Evolutionary conservation across 2,888 invertebrate species (phyloP).

Genomic region (Volucella inflata): DNA sequence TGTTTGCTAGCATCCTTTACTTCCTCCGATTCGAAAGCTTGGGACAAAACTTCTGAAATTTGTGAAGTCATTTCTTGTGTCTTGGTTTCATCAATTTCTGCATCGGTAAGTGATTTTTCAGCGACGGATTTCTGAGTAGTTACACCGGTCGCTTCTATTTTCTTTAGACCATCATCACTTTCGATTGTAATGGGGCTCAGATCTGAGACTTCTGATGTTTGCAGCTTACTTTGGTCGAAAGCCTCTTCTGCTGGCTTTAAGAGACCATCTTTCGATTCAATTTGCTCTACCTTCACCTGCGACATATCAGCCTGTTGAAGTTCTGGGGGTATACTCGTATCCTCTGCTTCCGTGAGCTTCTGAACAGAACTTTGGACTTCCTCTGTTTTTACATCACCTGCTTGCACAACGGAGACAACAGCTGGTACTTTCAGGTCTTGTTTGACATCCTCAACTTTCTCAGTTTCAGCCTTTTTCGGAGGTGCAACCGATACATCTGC

Average conservation of each 20-base stretch:
- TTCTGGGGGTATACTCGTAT: background rate
- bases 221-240: too few species aligned
- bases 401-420: slow-evolving; percentile 1
- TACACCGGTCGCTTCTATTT: slow-evolving; percentile 36
- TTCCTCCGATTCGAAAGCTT: background rate
- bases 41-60: background rate
- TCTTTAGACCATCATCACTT: background rate
- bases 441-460: background rate
- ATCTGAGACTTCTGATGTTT: slow-evolving; percentile 15
- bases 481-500: too few species aligned
- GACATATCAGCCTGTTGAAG: slow-evolving; percentile 19
- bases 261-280: too few species aligned
- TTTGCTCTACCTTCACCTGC: background rate
- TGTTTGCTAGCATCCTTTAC: background rate
- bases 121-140: background rate
- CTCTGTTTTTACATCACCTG: slow-evolving; percentile 16
- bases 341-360: background rate
- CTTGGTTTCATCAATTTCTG: background rate
- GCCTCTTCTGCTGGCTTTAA: too few species aligned
- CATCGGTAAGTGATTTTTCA: background rate
- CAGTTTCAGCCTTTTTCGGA: background rate
- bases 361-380: background rate
- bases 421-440: too few species aligned
- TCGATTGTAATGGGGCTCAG: slow-evolving; percentile 4
- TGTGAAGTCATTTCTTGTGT: slow-evolving; percentile 9